Percentiles rank a stretch among this genome's conserved stretches.
Conservation (phyloP, 2,113 vertebrate genomes). For the Lycocorax pyrrhopterus region DNA sequence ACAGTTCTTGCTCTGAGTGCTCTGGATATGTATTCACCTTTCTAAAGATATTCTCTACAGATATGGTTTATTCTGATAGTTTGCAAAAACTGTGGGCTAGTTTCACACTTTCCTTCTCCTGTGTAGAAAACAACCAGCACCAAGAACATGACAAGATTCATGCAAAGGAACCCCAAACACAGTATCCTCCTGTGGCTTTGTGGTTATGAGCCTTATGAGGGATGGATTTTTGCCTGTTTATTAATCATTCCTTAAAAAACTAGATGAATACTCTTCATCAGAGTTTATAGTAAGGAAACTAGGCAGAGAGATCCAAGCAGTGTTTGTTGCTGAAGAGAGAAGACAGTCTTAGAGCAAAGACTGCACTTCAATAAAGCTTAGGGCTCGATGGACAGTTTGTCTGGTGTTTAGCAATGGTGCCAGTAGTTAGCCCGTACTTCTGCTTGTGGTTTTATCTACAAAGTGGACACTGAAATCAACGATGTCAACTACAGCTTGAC, state of each 20-base stretch:
- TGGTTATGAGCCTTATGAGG: neutral
- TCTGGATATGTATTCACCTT: neutral
- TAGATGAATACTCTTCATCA: neutral
- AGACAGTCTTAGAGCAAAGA: neutral
- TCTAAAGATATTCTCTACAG: slow-evolving; percentile 41
- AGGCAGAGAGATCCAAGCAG: neutral
- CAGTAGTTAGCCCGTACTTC: neutral
- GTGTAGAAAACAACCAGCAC: neutral
- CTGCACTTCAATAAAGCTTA: neutral
- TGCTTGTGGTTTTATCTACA: neutral
- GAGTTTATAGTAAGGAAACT: neutral
- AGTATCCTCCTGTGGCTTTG: neutral
- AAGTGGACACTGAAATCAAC: rapidly evolving
- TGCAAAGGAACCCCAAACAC: neutral
- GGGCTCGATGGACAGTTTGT: neutral
- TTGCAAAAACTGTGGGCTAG: slow-evolving; percentile 12
- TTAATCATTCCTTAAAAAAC: neutral
- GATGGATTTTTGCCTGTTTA: neutral
- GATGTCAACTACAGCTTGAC: neutral
- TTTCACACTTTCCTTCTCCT: slow-evolving; percentile 15
- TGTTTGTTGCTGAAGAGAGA: neutral
- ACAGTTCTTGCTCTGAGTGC: neutral
- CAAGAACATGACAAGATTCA: neutral
- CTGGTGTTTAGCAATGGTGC: neutral
- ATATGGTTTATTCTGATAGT: neutral